Conservation (phyloP, 2,888 invertebrate genomes). For the Gryllus longicercus region DNA sequence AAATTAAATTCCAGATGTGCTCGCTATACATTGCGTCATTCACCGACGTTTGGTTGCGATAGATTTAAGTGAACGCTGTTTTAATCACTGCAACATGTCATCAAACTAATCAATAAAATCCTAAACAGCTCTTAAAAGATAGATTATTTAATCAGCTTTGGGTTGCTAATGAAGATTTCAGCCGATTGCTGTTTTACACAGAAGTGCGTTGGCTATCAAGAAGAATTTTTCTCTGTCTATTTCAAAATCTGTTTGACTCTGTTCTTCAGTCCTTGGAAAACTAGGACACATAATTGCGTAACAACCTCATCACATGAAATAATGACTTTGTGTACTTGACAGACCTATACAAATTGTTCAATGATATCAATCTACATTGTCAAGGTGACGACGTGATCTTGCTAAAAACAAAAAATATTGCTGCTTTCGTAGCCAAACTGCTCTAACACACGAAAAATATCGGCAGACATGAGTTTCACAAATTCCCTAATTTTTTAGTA, state of each 20-base stretch:
- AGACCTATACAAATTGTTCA: not conserved
- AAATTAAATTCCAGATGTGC: too few relatives aligned
- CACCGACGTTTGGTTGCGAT: too few relatives aligned
- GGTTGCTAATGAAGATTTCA: not conserved
- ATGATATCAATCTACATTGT: not conserved
- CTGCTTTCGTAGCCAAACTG: not conserved
- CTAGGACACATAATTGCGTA: too few relatives aligned
- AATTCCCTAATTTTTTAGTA: constrained; percentile 30
- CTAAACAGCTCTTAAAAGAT: too few relatives aligned
- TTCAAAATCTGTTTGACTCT: not conserved
- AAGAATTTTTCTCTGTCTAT: not conserved
- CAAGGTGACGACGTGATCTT: not conserved
- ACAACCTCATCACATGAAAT: not conserved
- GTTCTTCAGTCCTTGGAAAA: too few relatives aligned
- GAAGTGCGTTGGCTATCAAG: not conserved
- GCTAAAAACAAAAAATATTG: not conserved
- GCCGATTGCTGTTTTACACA: not conserved
- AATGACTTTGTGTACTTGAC: not conserved
- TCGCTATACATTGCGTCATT: too few relatives aligned
- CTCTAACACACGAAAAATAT: not conserved
- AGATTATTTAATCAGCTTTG: not conserved
- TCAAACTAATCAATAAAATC: too few relatives aligned
- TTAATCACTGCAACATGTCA: too few relatives aligned
- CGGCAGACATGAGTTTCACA: constrained; percentile 35
- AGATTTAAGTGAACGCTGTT: too few relatives aligned